Conservation (phyloP, 2,113 vertebrate species). For the Lontra canadensis region DNA sequence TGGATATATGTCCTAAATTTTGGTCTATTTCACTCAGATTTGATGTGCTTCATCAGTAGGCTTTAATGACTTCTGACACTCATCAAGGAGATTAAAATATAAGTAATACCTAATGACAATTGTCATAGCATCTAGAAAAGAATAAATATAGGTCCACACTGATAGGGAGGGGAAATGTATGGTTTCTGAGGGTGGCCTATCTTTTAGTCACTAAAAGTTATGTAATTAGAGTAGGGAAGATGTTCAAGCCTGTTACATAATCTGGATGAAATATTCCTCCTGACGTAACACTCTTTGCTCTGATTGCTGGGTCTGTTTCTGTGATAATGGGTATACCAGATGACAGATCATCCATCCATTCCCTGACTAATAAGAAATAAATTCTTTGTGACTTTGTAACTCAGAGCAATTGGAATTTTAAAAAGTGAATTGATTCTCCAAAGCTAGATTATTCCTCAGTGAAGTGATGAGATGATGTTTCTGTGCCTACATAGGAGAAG, state of each 20-base stretch:
- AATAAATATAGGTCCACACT: background rate
- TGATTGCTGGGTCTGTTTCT: background rate
- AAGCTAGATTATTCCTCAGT: background rate
- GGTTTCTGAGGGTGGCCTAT: background rate
- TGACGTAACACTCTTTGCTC: background rate
- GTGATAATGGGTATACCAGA: background rate
- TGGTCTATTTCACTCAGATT: background rate
- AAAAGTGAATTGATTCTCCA: background rate
- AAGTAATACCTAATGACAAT: background rate
- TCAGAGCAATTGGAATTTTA: background rate
- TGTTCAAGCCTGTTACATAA: too few species aligned
- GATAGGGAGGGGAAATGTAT: background rate
- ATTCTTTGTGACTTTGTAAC: background rate
- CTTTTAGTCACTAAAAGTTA: background rate
- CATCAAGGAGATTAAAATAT: background rate
- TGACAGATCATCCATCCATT: background rate
- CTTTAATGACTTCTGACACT: background rate
- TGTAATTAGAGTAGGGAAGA: background rate
- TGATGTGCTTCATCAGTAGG: background rate
- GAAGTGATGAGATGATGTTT: background rate
- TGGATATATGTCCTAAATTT: background rate
- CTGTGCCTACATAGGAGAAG: background rate
- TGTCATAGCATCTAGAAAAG: background rate
- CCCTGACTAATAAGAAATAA: background rate
- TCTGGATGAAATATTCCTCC: background rate